Base-by-base conservation (phyloP, 1,140 invertebrate species). In the Gryon sp. region DNA sequence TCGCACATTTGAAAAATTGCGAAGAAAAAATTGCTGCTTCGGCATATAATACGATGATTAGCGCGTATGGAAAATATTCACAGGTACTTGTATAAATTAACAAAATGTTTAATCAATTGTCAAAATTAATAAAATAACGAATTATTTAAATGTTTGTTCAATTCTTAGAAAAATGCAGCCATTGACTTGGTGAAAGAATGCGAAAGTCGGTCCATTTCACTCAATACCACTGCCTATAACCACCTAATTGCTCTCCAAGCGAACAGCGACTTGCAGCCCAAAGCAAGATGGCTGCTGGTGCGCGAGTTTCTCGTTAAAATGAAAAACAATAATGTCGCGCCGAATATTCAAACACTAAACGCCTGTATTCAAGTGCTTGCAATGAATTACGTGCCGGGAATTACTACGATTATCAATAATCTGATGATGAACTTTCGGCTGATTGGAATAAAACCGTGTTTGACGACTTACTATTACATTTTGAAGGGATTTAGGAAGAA, bases 321-420 rank as follows among this genome's bases (percentile, higher is more conserved):
- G 91, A 86, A 88, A 1, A 43, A 84, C 22, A 83, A 88, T 32
- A 87, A 90, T 38, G 12, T 95, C 0, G 55, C 78, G 38, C 96
- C 96, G 26, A 93, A 96, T 88, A 40, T 95, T 2, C 87, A 88
- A 1, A 97, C 95, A 0, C 86, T 97, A 11, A 96, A 96, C 83
- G 83, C 92, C 0, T 88, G 92, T 63, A 86, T 98, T 4, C 89
- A 81, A 28, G 15, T 43, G 32, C 6, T 12, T 1, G 11, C 4
- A 34, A 6, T 12, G 11, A 34, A 12, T 11, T 2, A 12, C n/a
- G 11, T 2, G 11, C 11, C 32, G 2, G n/a, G 9, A 9, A 12
- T 34, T 12, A n/a, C n/a, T 5, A 34, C 32, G 11, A 12, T 34
- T 12, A 80, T 95, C 1, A 80, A 90, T 0, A 95, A 97, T 84